Base-by-base conservation (phyloP, 2,888 invertebrate genomes). In the Chrysodeixis includens region DNA sequence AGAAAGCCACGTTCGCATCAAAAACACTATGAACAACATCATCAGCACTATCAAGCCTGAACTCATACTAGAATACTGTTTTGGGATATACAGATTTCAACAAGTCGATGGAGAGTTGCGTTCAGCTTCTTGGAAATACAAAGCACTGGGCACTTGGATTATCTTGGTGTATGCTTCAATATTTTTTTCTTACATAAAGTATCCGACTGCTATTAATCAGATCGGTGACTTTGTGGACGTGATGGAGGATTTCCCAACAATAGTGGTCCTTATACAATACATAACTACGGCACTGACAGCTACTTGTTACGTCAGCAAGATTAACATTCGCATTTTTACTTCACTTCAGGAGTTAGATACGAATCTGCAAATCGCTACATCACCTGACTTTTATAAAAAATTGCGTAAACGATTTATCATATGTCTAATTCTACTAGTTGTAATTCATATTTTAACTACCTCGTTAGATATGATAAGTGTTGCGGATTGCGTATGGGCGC, bases 261-360 rank as follows among this genome's bases (percentile, higher is more conserved):
- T 86, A 14, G 75, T 87, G 0, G 81, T 85, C 7, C 62, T 90
- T 2, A 53, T 85, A 12, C 87, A 91, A 67, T 88, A 87, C 56
- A 68, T 82, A 6, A 71, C 82, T 7, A 81, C 84, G 3, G 72
- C 82, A 6, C 62, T 86, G 14, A 68, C 79, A 30, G 73, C 84
- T 12, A 74, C 83, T 9, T 85, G 86, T 56, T 40, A 83, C 10
- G 74, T 85, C 8, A 81, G 74, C 44, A 71, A 78, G n/a, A 76
- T 74, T 5, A 86, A 85, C 59, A 85, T 87, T 30, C 65, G 73
- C 3, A 79, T 89, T 16, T 56, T 89, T 5, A 79, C 75, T 51
- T 69, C 78, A 0, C 73, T 89, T 18, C 82, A 84, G 0, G 77
- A 84, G 14, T 70, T 89, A 10, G 90, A 91, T 35, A 74, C 61